A percentile compares a stretch with the other conserved stretches of the same genome.
phyloP scores from a whole-genome alignment of 2,797 vertebrate species.

The Antrozous pallidus region DNA sequence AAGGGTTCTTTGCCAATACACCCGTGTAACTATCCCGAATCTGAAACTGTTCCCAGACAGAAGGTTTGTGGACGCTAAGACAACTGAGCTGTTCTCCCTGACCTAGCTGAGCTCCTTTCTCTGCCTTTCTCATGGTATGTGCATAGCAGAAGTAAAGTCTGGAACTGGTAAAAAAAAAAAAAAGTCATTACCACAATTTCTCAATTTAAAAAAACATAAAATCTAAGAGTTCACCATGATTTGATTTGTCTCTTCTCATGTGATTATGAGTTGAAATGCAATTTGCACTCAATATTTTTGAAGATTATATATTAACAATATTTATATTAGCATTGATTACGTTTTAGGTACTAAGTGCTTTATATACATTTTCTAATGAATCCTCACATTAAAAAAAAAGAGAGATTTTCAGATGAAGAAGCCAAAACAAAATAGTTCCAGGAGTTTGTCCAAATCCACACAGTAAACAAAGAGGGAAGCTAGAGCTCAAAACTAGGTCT shows the following conservation, averaged over 20 bases:
- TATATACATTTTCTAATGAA: constrained; percentile 27
- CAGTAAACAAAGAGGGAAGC: background rate
- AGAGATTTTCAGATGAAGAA: background rate
- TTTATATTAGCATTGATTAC: background rate
- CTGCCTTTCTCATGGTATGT: background rate
- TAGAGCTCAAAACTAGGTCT: background rate
- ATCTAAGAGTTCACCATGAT: background rate
- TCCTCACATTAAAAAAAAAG: background rate
- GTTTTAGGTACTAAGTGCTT: background rate
- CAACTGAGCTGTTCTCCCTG: background rate
- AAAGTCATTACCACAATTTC: background rate
- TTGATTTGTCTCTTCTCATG: background rate
- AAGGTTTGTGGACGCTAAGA: background rate
- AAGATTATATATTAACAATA: background rate
- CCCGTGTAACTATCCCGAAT: background rate
- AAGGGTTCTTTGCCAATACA: constrained; percentile 33
- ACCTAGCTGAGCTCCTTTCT: background rate
- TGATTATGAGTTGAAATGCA: constrained; percentile 18
- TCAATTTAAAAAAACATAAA: background rate
- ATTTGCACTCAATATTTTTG: background rate
- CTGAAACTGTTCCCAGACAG: constrained; percentile 44
- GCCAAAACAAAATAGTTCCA: background rate
- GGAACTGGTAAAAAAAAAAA: background rate
- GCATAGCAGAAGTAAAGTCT: background rate
- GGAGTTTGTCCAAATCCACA: background rate